Evolutionary conservation across 2,797 vertebrate genomes (phyloP).

Genomic region (Monodelphis domestica): DNA sequence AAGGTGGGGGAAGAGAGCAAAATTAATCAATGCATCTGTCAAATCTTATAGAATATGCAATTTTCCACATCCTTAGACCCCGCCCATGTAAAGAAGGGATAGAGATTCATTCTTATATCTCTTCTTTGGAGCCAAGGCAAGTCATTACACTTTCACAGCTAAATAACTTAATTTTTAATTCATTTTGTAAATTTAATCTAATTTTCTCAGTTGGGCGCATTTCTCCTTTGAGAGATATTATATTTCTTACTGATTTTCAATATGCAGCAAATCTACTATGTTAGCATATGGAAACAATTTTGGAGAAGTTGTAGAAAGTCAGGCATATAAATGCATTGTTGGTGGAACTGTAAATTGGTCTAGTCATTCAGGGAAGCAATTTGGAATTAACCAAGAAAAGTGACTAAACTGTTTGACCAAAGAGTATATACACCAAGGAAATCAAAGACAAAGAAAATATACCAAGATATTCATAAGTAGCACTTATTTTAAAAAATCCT

Average conservation of each 20-base stretch:
- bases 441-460: not conserved
- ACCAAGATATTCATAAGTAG: not conserved
- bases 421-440: not conserved
- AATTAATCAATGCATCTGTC: not conserved
- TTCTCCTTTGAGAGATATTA: not conserved
- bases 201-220: not conserved
- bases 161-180: not conserved
- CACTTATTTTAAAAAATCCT: too few species aligned
- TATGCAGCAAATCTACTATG: not conserved
- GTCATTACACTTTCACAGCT: not conserved
- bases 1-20: not conserved
- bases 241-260: not conserved
- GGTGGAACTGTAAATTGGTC: not conserved
- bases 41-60: not conserved
- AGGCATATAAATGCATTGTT: not conserved
- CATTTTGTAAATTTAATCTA: not conserved
- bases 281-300: not conserved
- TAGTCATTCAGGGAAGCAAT: not conserved
- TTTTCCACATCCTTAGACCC: not conserved
- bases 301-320: not conserved
- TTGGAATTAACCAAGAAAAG: not conserved
- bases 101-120: not conserved
- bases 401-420: not conserved
- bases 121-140: not conserved
- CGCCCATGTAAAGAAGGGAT: not conserved